A percentile compares a stretch with the other conserved stretches of the same genome.
Conservation (phyloP, 2,113 vertebrate genomes). For the Coregonus clupeaformis region DNA sequence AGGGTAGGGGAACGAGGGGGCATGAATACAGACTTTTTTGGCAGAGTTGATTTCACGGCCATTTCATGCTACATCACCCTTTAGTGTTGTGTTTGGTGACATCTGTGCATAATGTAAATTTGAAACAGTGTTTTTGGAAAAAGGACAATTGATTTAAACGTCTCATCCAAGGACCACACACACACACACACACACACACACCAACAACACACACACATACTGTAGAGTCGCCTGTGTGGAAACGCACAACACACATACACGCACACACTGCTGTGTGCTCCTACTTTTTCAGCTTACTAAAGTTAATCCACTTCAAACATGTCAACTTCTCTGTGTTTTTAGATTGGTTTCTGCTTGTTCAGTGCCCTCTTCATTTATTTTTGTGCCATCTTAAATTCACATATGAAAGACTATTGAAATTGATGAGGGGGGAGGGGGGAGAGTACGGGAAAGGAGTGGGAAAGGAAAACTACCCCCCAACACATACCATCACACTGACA, state of each 20-base stretch:
- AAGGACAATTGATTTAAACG: slow-evolving; percentile 58
- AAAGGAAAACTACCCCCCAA: slow-evolving; percentile 21
- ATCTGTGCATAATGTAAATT: slow-evolving; percentile 64
- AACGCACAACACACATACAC: neutral
- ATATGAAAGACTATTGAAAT: slow-evolving; percentile 47
- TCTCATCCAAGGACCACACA: slow-evolving; percentile 61
- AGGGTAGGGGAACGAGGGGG: slow-evolving; percentile 32
- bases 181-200: slow-evolving; percentile 43
- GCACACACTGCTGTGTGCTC: slow-evolving; percentile 6
- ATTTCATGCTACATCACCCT: slow-evolving; percentile 72
- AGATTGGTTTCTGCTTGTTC: slow-evolving; percentile 53
- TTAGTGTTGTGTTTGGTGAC: slow-evolving; percentile 71
- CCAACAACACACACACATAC: slow-evolving; percentile 30
- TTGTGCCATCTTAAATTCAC: slow-evolving; percentile 49
- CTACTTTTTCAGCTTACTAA: slow-evolving; percentile 48
- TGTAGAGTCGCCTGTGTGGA: slow-evolving; percentile 8
- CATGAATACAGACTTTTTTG: slow-evolving; percentile 48
- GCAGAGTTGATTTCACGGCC: slow-evolving; percentile 67
- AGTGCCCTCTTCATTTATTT: slow-evolving; percentile 52
- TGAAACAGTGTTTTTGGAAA: slow-evolving; percentile 64
- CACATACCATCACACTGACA: slow-evolving; percentile 31
- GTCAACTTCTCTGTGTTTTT: slow-evolving; percentile 55
- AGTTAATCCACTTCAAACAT: slow-evolving; percentile 54
- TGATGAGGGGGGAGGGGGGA: neutral
- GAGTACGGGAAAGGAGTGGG: slow-evolving; percentile 24